Conservation (phyloP, 2,113 vertebrate genomes). For the Tachycineta bicolor region DNA sequence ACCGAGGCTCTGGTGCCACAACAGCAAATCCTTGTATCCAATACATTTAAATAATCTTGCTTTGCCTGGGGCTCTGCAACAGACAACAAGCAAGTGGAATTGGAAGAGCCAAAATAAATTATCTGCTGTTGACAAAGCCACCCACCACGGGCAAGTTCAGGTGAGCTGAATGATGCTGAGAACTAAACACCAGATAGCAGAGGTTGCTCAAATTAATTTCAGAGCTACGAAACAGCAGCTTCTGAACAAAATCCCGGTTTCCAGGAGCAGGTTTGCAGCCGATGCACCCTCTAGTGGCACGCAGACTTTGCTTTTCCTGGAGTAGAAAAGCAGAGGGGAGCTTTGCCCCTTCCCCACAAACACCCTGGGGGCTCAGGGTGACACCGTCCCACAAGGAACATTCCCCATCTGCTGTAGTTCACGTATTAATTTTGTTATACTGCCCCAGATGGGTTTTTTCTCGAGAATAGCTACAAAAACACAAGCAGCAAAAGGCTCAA, state of each 20-base stretch:
- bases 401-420: not conserved
- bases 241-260: not conserved
- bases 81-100: conserved; percentile 5
- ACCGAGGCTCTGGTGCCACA: not conserved
- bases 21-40: not conserved
- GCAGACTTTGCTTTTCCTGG: not conserved
- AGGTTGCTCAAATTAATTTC: conserved; percentile 9
- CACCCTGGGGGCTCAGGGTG: not conserved
- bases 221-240: not conserved
- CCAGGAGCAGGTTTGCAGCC: not conserved
- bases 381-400: not conserved
- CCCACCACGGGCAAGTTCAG: conserved; percentile 24
- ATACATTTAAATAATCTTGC: conserved; percentile 37
- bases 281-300: conserved; percentile 63
- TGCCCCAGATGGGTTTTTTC: not conserved
- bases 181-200: not conserved
- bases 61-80: not conserved
- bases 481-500: not conserved
- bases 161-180: conserved; percentile 6
- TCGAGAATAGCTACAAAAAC: not conserved
- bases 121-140: conserved; percentile 48
- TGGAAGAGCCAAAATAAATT: conserved; percentile 24
- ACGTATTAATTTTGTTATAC: not conserved
- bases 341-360: not conserved
- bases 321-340: not conserved